These are phyloP conservation scores for Heliconius ismenius DNA, from an alignment of 2,888 invertebrate species.

Conservation along the genomic window DNA sequence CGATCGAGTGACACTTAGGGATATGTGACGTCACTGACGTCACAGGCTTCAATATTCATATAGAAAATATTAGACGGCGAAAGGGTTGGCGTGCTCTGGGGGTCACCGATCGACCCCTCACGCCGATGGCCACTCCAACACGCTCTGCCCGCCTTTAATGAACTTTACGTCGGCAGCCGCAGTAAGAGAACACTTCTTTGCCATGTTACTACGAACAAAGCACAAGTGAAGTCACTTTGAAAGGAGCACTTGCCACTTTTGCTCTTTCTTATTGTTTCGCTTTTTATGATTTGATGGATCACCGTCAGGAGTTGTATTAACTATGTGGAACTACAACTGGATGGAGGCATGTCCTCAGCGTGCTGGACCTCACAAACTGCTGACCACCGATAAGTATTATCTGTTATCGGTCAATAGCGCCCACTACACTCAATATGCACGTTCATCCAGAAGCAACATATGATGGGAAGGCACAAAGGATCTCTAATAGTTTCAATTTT, in stretches of 20 bases:
- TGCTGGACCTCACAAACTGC: neutral
- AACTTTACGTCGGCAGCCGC: conserved; percentile 79
- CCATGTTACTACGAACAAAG: conserved; percentile 74
- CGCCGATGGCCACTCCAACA: conserved; percentile 74
- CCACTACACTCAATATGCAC: neutral
- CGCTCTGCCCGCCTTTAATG: conserved; percentile 79
- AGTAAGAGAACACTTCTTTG: conserved; percentile 78
- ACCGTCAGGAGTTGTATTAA: neutral
- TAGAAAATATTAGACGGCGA: conserved; percentile 68
- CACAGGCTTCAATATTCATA: conserved; percentile 64
- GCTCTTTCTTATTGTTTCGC: conserved; percentile 67
- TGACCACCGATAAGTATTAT: conserved; percentile 14
- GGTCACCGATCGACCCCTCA: conserved; percentile 61
- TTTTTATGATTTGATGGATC: conserved; percentile 52
- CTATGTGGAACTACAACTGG: neutral
- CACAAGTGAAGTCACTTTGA: conserved; percentile 70
- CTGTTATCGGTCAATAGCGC: neutral
- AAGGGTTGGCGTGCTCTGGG: conserved; percentile 46
- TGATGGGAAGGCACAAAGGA: conserved; percentile 1
- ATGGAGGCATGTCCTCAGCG: neutral
- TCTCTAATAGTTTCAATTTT: conserved; percentile 23
- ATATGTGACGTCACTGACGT: conserved; percentile 50
- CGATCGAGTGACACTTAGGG: conserved; percentile 42
- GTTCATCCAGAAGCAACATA: neutral
- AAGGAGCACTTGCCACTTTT: conserved; percentile 66